Conservation (phyloP, 2,797 vertebrate species). For the Clarias platycephalus region DNA sequence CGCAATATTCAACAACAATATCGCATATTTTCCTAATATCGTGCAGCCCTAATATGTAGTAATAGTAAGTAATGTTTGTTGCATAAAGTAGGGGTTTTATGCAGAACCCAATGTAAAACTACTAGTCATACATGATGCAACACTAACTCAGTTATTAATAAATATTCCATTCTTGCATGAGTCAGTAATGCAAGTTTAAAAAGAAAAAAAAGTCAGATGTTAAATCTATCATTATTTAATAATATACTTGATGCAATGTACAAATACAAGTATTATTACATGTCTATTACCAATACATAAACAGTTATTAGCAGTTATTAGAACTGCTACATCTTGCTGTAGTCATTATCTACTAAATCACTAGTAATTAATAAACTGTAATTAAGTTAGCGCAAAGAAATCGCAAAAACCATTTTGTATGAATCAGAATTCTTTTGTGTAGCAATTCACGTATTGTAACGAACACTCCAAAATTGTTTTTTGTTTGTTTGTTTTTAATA, state of each 20-base stretch:
- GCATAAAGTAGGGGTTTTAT: neutral
- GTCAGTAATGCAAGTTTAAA: neutral
- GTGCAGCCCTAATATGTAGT: too few species aligned
- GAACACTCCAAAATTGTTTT: too few species aligned
- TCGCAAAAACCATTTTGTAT: neutral
- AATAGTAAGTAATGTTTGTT: neutral
- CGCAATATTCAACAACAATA: too few species aligned
- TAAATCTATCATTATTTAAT: neutral
- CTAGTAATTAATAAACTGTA: neutral
- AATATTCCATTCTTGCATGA: neutral
- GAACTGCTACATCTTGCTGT: neutral
- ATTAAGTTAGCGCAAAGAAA: neutral
- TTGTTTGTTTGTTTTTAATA: too few species aligned
- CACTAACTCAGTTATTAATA: neutral
- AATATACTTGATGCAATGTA: neutral
- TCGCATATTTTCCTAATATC: too few species aligned
- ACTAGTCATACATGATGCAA: neutral
- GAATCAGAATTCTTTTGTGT: too few species aligned
- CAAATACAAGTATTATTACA: neutral
- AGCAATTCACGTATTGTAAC: too few species aligned
- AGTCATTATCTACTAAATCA: neutral
- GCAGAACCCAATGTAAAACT: neutral
- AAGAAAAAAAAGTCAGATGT: neutral
- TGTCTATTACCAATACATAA: neutral
- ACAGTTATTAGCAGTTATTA: neutral